These are phyloP conservation scores for Leptoclinus maculatus DNA, from an alignment of 2,797 vertebrate species.

Conservation along the genomic window DNA sequence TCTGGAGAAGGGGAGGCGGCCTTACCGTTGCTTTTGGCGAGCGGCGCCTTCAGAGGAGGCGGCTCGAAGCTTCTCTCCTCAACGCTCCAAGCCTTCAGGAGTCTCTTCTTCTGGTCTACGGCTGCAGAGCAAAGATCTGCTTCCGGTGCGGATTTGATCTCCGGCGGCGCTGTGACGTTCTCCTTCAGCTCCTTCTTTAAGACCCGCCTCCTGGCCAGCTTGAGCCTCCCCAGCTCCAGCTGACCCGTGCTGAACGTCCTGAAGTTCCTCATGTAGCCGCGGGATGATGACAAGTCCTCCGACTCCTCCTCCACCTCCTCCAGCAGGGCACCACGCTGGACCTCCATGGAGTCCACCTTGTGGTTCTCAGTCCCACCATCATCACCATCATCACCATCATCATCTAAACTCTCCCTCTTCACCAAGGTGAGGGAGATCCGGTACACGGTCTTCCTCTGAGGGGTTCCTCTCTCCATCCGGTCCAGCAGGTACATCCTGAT, in stretches of 20 bases:
- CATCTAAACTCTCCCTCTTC: constrained; percentile 88
- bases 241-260: constrained; percentile 93
- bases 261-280: constrained; percentile 85
- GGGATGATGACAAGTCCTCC: constrained; percentile 70
- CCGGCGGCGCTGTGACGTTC: background rate
- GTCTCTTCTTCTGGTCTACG: constrained; percentile 40
- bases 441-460: constrained; percentile 91
- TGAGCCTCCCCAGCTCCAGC: constrained; percentile 89
- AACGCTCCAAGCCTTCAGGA: constrained; percentile 75
- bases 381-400: background rate
- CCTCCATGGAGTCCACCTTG: constrained; percentile 63
- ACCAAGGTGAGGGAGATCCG: constrained; percentile 96
- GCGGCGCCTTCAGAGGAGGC: background rate
- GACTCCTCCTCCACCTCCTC: constrained; percentile 85
- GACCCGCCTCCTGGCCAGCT: constrained; percentile 65
- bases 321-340: constrained; percentile 66
- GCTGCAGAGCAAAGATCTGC: too few species aligned
- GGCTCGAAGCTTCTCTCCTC: constrained; percentile 60
- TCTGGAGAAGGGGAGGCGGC: constrained; percentile 31
- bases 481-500: constrained; percentile 87
- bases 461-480: constrained; percentile 86
- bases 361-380: constrained; percentile 62
- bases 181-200: constrained; percentile 59
- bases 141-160: too few species aligned
- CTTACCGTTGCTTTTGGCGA: constrained; percentile 52